phyloP scores from a whole-genome alignment of 2,888 invertebrate genomes.

The Drosophila suboccidentalis region DNA sequence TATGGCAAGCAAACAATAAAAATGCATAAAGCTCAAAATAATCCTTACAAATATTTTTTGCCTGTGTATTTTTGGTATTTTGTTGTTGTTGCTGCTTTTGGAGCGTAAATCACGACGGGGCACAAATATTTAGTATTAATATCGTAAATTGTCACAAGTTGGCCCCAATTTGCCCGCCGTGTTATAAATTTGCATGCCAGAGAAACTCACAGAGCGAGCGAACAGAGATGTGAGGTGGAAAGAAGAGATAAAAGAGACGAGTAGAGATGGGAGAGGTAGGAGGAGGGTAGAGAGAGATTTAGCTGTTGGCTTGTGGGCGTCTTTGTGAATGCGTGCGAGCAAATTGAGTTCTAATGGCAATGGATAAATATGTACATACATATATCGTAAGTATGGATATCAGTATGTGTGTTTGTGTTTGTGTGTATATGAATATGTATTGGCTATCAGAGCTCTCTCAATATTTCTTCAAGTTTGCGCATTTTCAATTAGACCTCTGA shows the following conservation, averaged over 20 bases:
- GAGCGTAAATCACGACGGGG: conserved; percentile 75
- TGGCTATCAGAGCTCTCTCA: conserved; percentile 55
- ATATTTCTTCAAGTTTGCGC: conserved; percentile 76
- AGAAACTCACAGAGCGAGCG: conserved; percentile 7
- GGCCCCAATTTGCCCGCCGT: conserved; percentile 82
- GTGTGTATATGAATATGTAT: conserved; percentile 7
- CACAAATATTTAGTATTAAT: conserved; percentile 84
- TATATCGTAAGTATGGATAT: conserved; percentile 9
- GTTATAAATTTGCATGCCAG: conserved; percentile 78
- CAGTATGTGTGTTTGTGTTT: neutral
- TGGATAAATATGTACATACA: conserved; percentile 34
- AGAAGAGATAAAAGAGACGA: neutral
- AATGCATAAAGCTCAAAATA: conserved; percentile 74
- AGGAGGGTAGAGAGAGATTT: neutral
- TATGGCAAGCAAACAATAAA: conserved; percentile 77
- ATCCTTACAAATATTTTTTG: conserved; percentile 57
- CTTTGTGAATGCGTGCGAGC: conserved; percentile 56
- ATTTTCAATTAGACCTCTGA: conserved; percentile 84
- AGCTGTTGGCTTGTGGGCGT: conserved; percentile 62
- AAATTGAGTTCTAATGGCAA: conserved; percentile 77
- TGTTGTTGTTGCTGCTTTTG: conserved; percentile 17
- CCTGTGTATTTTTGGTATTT: neutral
- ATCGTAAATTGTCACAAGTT: conserved; percentile 83
- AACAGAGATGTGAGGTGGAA: neutral
- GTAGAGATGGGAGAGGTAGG: conserved; percentile 1